Percentiles rank a stretch among this genome's conserved stretches.
These are phyloP conservation scores for Bemisia tabaci DNA, from an alignment of 1,140 invertebrate species.

Conservation along the genomic window DNA sequence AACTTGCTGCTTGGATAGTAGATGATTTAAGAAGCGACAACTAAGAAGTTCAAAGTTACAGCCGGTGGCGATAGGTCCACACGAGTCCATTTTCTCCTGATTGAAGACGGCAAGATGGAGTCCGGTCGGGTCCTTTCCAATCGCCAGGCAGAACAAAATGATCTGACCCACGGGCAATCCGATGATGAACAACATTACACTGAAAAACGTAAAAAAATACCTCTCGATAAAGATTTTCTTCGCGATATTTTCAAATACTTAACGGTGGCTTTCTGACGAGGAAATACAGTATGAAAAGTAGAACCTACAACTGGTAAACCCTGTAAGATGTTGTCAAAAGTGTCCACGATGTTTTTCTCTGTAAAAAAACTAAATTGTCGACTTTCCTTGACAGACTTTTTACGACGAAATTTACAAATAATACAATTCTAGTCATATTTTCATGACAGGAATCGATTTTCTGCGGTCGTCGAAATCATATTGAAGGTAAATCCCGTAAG, in stretches of 20 bases:
- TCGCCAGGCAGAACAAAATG: constrained; percentile 87
- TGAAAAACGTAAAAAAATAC: constrained; percentile 32
- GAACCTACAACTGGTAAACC: not conserved
- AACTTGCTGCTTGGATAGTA: constrained; percentile 37
- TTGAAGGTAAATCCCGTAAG: no score
- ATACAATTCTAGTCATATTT: no score
- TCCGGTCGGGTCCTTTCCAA: constrained; percentile 76
- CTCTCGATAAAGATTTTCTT: no score
- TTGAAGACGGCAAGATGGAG: constrained; percentile 77
- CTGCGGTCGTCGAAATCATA: no score
- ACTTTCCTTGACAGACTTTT: no score
- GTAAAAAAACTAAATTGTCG: no score
- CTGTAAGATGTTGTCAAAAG: not conserved
- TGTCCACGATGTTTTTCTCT: no score
- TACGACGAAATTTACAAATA: no score
- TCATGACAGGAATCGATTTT: no score
- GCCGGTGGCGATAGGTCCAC: constrained; percentile 20
- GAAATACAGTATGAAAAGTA: not conserved
- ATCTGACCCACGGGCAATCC: constrained; percentile 83
- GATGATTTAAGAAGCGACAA: constrained; percentile 55
- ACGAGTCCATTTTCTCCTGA: constrained; percentile 47
- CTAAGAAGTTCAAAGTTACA: constrained; percentile 53
- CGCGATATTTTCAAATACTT: not conserved
- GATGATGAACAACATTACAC: constrained; percentile 84
- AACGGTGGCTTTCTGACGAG: not conserved